Evolutionary conservation across 2,888 invertebrate genomes (phyloP).

Genomic region (Tipula unca): DNA sequence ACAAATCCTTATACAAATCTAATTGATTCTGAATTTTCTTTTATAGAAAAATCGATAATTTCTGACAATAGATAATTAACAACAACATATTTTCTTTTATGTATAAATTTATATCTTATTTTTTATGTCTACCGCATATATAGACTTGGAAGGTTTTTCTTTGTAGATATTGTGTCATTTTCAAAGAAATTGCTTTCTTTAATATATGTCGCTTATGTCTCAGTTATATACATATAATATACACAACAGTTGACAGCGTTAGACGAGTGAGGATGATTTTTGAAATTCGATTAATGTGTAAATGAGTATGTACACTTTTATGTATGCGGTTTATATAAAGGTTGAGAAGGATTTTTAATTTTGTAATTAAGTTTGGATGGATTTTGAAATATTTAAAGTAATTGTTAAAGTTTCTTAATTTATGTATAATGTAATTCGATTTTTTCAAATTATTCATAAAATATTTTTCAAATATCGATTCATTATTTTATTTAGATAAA

Average conservation of each 20-base stretch:
- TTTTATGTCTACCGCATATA: not conserved
- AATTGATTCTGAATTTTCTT: not conserved
- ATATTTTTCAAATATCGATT: too few species aligned
- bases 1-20: not conserved
- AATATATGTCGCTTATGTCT: not conserved
- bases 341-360: too few species aligned
- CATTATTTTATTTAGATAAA: too few species aligned
- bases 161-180: not conserved
- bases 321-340: too few species aligned
- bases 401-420: too few species aligned
- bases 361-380: too few species aligned
- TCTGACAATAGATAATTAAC: not conserved
- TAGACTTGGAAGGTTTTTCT: not conserved
- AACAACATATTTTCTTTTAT: not conserved
- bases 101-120: not conserved
- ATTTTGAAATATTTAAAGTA: too few species aligned
- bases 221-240: not conserved
- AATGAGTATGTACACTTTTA: too few species aligned
- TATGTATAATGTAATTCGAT: too few species aligned
- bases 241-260: not conserved
- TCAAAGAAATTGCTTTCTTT: not conserved
- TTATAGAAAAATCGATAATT: not conserved
- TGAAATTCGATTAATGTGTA: not conserved
- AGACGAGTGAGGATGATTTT: not conserved
- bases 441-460: too few species aligned